Conservation (phyloP, 2,888 invertebrate genomes). For the Stomorhina lunata region DNA sequence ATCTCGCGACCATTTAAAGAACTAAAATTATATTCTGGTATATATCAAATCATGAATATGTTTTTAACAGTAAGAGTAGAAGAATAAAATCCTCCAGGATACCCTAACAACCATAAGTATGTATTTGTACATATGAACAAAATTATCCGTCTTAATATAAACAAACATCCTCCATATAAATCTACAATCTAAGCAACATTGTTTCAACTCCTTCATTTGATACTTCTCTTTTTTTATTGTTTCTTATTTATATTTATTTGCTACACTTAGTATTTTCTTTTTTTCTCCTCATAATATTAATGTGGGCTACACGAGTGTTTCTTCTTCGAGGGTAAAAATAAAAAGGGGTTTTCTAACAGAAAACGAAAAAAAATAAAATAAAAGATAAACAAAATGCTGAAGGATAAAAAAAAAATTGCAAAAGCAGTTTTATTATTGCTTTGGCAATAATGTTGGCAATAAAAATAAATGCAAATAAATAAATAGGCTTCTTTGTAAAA, state of each 20-base stretch:
- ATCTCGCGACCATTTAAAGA: no score
- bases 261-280: not conserved
- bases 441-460: conserved; percentile 23
- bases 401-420: not conserved
- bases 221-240: not conserved
- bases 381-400: no score
- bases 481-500: conserved; percentile 31
- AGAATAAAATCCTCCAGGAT: no score
- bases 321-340: not conserved
- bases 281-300: no score
- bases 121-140: not conserved
- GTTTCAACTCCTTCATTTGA: conserved; percentile 14
- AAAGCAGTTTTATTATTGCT: not conserved
- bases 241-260: not conserved
- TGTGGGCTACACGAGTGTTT: no score
- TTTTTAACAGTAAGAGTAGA: no score
- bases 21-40: no score
- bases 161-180: not conserved
- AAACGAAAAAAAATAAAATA: no score
- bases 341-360: not conserved
- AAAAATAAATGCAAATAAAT: conserved; percentile 37
- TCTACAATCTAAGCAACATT: not conserved
- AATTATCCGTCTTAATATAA: not conserved
- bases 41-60: no score
- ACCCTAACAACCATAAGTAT: no score